A percentile compares a stretch with the other conserved stretches of the same genome.
phyloP scores from a whole-genome alignment of 1,140 invertebrate species.

The Drosophila mojavensis region DNA sequence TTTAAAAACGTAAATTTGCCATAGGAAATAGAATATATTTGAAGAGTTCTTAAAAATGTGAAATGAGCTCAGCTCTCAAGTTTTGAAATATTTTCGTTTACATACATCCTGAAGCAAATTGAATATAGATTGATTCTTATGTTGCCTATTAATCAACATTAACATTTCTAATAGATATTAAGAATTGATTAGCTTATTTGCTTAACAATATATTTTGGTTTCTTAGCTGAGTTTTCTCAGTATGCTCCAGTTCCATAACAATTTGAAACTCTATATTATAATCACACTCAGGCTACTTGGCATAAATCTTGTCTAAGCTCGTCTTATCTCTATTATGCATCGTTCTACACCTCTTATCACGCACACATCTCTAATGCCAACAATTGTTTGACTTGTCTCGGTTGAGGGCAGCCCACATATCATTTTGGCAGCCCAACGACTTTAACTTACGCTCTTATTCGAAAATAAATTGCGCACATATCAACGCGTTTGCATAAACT shows the following conservation, averaged over 20 bases:
- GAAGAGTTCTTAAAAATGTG: not conserved
- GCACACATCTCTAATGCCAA: slow-evolving; percentile 6
- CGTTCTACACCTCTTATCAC: slow-evolving; percentile 6
- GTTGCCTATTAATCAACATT: too few species aligned
- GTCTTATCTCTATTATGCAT: not conserved
- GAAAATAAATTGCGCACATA: slow-evolving; percentile 62
- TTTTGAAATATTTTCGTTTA: too few species aligned
- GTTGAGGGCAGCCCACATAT: slow-evolving; percentile 27
- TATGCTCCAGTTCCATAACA: not conserved
- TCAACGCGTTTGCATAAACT: slow-evolving; percentile 74
- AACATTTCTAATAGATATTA: too few species aligned
- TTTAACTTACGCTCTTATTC: slow-evolving; percentile 13
- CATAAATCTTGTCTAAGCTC: not conserved
- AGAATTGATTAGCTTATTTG: too few species aligned
- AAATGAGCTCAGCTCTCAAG: not conserved
- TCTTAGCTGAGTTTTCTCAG: too few species aligned
- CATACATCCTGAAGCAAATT: too few species aligned
- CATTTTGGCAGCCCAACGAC: slow-evolving; percentile 22
- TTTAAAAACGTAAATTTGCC: too few species aligned
- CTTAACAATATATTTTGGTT: too few species aligned
- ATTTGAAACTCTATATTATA: not conserved
- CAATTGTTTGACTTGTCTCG: slow-evolving; percentile 21
- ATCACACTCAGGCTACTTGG: not conserved
- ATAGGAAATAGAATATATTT: too few species aligned
- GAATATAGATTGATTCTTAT: too few species aligned